Evolutionary conservation across 2,113 vertebrate genomes (phyloP).

Genomic region (Poecile atricapillus): DNA sequence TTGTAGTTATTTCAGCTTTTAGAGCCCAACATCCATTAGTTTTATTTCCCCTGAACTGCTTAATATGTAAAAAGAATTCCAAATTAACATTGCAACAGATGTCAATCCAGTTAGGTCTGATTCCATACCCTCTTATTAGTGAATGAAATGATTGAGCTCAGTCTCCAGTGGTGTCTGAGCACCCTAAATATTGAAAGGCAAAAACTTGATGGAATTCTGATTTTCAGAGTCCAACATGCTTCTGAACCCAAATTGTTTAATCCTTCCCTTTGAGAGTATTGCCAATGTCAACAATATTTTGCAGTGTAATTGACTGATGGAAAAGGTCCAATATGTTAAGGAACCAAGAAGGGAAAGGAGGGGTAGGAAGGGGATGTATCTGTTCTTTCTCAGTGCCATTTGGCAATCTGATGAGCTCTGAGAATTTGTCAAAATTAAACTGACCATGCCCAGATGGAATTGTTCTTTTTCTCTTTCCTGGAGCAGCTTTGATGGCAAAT

Average conservation of each 20-base stretch:
- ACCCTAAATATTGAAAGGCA: not conserved
- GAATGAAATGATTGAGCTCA: not conserved
- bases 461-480: not conserved
- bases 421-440: constrained; percentile 46
- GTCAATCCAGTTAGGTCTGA: not conserved
- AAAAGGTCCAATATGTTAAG: not conserved
- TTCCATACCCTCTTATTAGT: not conserved
- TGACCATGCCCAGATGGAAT: not conserved
- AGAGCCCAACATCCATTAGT: not conserved
- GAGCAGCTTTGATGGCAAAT: not conserved
- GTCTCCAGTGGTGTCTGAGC: not conserved
- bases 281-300: constrained; percentile 26
- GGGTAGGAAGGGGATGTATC: not conserved
- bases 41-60: not conserved
- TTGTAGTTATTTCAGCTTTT: not conserved
- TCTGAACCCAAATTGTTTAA: constrained; percentile 42
- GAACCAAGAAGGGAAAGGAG: not conserved
- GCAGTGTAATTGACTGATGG: not conserved
- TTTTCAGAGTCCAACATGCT: not conserved
- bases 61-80: not conserved
- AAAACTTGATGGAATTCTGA: not conserved
- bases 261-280: not conserved
- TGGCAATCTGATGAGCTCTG: constrained; percentile 26
- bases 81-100: not conserved
- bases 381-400: constrained; percentile 54